These are phyloP conservation scores for Pangasius mekongensis DNA, from an alignment of 2,797 vertebrate genomes.

Conservation along the genomic window DNA sequence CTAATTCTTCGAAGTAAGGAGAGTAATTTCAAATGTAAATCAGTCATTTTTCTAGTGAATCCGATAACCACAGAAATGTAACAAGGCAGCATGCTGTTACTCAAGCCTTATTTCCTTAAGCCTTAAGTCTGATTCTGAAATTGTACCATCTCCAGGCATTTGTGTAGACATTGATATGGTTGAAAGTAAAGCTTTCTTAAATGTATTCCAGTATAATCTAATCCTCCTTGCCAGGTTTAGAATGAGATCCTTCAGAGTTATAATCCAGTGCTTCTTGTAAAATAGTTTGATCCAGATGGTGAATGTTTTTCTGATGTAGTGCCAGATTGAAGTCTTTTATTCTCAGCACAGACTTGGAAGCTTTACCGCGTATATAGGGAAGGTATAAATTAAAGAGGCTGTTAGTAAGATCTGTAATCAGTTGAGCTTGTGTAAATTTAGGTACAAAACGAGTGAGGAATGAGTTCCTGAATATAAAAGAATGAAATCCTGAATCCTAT, in stretches of 20 bases:
- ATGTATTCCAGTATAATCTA: conserved; percentile 15
- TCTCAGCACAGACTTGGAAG: conserved; percentile 5
- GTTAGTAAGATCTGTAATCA: conserved; percentile 47
- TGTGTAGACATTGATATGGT: not conserved
- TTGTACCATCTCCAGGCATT: not conserved
- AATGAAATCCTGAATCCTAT: conserved; percentile 6
- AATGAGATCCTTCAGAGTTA: conserved; percentile 48
- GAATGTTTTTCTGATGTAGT: conserved; percentile 37
- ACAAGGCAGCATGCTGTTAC: not conserved
- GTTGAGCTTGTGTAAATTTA: conserved; percentile 49
- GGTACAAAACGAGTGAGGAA: conserved; percentile 25
- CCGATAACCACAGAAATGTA: conserved; percentile 5
- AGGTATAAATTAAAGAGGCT: conserved; percentile 52
- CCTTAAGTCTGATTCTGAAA: conserved; percentile 14
- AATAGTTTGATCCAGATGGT: conserved; percentile 59
- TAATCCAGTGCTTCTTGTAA: conserved; percentile 55
- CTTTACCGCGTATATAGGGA: conserved; percentile 31
- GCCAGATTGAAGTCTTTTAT: conserved; percentile 52
- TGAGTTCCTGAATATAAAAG: conserved; percentile 15
- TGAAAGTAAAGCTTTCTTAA: conserved; percentile 31
- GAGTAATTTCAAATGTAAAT: conserved; percentile 8
- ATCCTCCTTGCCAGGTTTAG: conserved; percentile 34
- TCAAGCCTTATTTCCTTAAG: not conserved
- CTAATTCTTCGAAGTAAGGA: not conserved
- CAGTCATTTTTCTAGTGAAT: not conserved